Conservation (phyloP, 2,113 vertebrate genomes). For the Triplophysa tibetana region DNA sequence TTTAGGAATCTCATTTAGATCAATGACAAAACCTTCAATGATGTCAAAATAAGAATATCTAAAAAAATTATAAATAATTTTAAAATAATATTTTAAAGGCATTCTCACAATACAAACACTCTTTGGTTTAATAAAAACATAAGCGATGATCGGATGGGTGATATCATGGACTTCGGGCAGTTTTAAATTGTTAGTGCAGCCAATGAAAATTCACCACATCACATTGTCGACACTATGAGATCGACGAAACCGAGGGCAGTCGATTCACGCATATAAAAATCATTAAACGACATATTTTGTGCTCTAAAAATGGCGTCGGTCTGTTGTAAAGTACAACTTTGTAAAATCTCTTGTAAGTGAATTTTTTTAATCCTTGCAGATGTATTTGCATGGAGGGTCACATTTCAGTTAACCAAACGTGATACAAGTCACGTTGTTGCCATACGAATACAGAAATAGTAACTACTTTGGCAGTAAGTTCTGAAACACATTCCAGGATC, state of each 20-base stretch:
- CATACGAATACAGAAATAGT: conserved; percentile 26
- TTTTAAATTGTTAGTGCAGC: conserved; percentile 29
- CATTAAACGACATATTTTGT: conserved; percentile 45
- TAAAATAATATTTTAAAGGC: background rate
- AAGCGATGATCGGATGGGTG: conserved; percentile 21
- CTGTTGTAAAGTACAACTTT: conserved; percentile 25
- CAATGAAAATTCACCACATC: conserved; percentile 26
- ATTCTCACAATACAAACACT: conserved; percentile 59
- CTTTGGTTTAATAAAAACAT: conserved; percentile 72
- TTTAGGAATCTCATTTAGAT: background rate
- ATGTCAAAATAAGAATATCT: background rate
- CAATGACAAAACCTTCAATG: conserved; percentile 11
- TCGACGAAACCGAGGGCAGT: conserved; percentile 59
- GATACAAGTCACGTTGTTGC: background rate
- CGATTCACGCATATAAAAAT: conserved; percentile 49
- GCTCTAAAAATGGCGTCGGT: conserved; percentile 48
- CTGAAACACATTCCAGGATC: conserved; percentile 22
- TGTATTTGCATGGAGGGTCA: background rate
- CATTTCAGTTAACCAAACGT: background rate
- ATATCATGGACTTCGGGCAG: conserved; percentile 36
- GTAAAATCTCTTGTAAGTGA: background rate
- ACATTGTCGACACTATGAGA: conserved; percentile 41
- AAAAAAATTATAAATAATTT: background rate
- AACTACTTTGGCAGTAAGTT: conserved; percentile 37
- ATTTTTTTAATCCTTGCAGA: background rate